Evolutionary conservation across 2,888 invertebrate genomes (phyloP), one percentile per base, ranked within the genome.

Genomic region (Allolobophora icterica): DNA sequence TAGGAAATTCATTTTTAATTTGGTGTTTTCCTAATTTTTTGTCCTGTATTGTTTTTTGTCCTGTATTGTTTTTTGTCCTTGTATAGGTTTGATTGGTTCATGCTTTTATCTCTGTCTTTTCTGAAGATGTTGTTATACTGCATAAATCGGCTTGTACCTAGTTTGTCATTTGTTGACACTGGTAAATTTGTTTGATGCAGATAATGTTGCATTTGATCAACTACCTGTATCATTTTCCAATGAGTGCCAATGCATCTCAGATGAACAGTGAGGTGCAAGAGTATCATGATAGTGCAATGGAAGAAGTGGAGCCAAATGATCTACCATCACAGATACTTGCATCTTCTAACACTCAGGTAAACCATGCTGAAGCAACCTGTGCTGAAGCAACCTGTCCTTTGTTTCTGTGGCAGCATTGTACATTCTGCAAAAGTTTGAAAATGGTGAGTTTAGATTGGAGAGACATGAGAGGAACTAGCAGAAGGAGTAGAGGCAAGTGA

Each of bases 211-310:
- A 99, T 96, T 96, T 99, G 93, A 97, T 99, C 15, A 97, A 98
- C 93, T 98, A 98, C 96, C 96, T 99, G 93, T 98, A 98, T 0
- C 99, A 99, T 95, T 99, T 99, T 96, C 99, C 99, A 30, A 94
- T 95, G 94, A 97, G 98, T 58, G 89, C 45, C 92, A 97, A 98
- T 91, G 98, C 98, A 0, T 97, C 98, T 89, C 97, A 98, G 92
- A 96, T 98, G 38, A 98, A 98, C 93, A 98, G 98, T 0, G 96
- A 97, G 94, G 98, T 99, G 30, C 97, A 97, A 93, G 99, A 99
- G 95, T 97, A 98, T 94, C 98, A 99, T 95, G 99, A 99, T 95
- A 92, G 94, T 90, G 99, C 99, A 95, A 91, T 94, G 89, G 93
- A 94, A 45, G 94, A 94, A 24, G 83, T 92, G n/a, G 84, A 91